Evolutionary conservation across 1,140 invertebrate species (phyloP).

Genomic region (Chelonus insularis): DNA sequence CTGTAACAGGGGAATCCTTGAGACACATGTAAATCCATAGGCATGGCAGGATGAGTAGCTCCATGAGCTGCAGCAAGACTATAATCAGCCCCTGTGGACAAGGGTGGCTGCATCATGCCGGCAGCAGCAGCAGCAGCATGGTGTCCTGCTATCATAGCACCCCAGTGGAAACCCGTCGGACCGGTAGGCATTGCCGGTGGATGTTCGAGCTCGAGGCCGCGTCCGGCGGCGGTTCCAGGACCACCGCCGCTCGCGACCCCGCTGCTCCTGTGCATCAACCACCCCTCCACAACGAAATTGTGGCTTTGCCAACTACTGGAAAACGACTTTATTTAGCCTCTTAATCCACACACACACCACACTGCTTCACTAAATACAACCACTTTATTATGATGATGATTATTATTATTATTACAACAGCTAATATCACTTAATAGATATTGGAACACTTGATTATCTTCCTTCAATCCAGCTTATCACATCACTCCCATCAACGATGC

Average conservation of each 20-base stretch:
- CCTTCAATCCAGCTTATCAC: neutral
- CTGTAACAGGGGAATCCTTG: slow-evolving; percentile 87
- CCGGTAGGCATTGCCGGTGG: slow-evolving; percentile 56
- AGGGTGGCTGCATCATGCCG: slow-evolving; percentile 63
- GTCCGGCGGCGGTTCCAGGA: slow-evolving; percentile 56
- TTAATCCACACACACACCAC: neutral
- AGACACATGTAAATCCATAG: slow-evolving; percentile 84
- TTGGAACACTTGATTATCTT: too few species aligned
- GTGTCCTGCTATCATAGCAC: slow-evolving; percentile 55
- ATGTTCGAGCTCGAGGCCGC: slow-evolving; percentile 56
- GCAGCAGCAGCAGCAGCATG: slow-evolving; percentile 64
- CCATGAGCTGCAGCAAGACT: slow-evolving; percentile 59
- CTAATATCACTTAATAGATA: too few species aligned
- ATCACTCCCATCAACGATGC: neutral
- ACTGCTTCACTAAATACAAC: neutral
- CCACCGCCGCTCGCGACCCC: slow-evolving; percentile 49
- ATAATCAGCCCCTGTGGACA: slow-evolving; percentile 56
- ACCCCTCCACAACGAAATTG: slow-evolving; percentile 56
- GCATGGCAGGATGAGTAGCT: slow-evolving; percentile 63
- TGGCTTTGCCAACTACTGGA: neutral
- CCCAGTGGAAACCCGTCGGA: slow-evolving; percentile 54
- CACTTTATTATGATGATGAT: too few species aligned
- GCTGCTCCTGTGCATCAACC: slow-evolving; percentile 62
- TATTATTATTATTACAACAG: too few species aligned
- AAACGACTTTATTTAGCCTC: neutral